Evolutionary conservation across 1,140 invertebrate species (phyloP), one percentile per base, ranked within the genome.

Genomic region (Bombus pascuorum): DNA sequence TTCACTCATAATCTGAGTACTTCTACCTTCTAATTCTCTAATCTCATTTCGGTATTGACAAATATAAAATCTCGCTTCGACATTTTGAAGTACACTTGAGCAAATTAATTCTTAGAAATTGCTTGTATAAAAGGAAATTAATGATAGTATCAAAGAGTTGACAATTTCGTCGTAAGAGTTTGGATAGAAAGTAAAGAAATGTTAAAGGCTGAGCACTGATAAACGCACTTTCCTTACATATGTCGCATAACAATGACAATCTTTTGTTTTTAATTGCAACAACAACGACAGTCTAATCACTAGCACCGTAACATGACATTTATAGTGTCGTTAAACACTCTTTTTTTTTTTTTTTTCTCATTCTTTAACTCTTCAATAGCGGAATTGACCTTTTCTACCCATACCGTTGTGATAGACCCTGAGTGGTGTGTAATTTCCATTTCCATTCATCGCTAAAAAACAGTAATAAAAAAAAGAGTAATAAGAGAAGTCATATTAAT

Each of bases 351-450:
- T 42, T 25, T 42, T 25, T 73, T 44, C 18, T 42, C 68, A 65
- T 57, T 86, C 70, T 18, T 68, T 59, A 72, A 59, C n/a, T 78
- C 32, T 25, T 97, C 95, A 98, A 93, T 97, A 98, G 93, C 97
- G 96, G 95, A 97, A 97, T 92, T 98, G 97, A 85, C 97, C 97
- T 94, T 97, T 97, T 92, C 96, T 96, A 78, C 96, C 97, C 92
- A 97, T 96, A 89, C 97, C 97, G 91, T 97, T 97, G 93, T 97
- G 97, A 90, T 97, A 97, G 5, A 98, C 97, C 90, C 97, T 95
- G 91, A 98, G 95, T 10, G 97, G 97, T 28, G 97, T 97, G 91
- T 98, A 98, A 90, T 96, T 97, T 57, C 97, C 97, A 92, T 97
- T 97, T n/a, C 96, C 95, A 90, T 97, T 97, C 92, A 96, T 95